phyloP scores from a whole-genome alignment of 1,140 invertebrate species.

The Tetragonula clypearis region DNA sequence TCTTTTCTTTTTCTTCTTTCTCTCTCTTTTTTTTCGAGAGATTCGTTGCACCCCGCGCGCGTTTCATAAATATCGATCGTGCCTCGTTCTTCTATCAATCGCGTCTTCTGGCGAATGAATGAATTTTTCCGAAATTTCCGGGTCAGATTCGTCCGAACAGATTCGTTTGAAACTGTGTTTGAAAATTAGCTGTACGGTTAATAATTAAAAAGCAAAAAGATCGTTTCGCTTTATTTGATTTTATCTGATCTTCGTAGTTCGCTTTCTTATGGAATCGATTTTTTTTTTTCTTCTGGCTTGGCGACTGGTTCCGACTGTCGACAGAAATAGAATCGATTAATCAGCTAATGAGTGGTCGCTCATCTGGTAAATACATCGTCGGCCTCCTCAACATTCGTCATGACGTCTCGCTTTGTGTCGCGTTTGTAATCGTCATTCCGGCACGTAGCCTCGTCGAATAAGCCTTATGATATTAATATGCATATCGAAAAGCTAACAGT shows the following conservation, averaged over 20 bases:
- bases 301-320: background rate
- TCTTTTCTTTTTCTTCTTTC: background rate
- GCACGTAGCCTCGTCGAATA: background rate
- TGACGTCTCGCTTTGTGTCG: conserved; percentile 1
- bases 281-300: background rate
- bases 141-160: too few relatives aligned
- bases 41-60: conserved; percentile 8
- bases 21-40: background rate
- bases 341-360: background rate
- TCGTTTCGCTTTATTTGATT: too few relatives aligned
- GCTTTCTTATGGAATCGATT: too few relatives aligned
- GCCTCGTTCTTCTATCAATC: background rate
- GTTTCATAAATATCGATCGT: conserved; percentile 32
- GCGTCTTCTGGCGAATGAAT: background rate
- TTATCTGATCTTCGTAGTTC: too few relatives aligned
- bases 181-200: too few relatives aligned
- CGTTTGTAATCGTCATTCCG: conserved; percentile 20
- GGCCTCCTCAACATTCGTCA: conserved; percentile 4
- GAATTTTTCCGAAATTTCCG: background rate
- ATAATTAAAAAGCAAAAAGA: too few relatives aligned
- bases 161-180: background rate
- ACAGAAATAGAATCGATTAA: conserved; percentile 1
- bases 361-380: background rate
- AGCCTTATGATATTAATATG: conserved; percentile 21
- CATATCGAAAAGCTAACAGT: conserved; percentile 20